Evolutionary conservation across 1,140 invertebrate species (phyloP).

Genomic region (Semibalanus balanoides): DNA sequence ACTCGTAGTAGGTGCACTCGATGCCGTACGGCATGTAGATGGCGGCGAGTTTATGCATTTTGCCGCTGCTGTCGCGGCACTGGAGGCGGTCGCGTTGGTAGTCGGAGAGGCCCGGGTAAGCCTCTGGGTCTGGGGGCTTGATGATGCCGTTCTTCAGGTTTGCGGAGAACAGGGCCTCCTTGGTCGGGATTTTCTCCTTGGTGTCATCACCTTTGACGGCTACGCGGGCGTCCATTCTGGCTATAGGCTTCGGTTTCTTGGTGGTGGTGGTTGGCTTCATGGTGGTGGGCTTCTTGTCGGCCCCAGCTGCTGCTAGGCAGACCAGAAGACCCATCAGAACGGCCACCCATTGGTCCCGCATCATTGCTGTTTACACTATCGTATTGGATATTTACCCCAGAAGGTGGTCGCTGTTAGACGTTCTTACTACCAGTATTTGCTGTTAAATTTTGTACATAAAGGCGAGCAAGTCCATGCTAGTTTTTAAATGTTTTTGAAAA

Average conservation of each 20-base stretch:
- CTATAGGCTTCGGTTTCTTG: neutral
- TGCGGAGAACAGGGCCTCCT: neutral
- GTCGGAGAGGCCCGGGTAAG: neutral
- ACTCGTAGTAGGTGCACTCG: slow-evolving; percentile 1
- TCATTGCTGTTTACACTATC: too few relatives aligned
- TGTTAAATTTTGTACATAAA: too few relatives aligned
- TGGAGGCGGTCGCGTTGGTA: neutral
- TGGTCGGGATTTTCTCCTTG: slow-evolving; percentile 1
- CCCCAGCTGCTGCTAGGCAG: too few relatives aligned
- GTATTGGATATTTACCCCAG: too few relatives aligned
- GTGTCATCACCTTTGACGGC: neutral
- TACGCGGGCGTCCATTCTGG: neutral
- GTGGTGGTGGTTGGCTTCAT: too few relatives aligned
- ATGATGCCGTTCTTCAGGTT: neutral
- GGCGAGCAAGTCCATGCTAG: too few relatives aligned
- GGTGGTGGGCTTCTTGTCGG: too few relatives aligned
- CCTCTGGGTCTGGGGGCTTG: neutral
- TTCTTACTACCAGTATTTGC: too few relatives aligned
- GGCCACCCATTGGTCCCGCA: too few relatives aligned
- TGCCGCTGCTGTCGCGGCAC: neutral
- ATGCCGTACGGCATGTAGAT: neutral
- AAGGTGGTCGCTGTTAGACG: too few relatives aligned
- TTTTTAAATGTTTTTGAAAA: too few relatives aligned
- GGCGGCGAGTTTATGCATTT: neutral
- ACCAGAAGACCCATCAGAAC: too few relatives aligned